Evolutionary conservation across 2,113 vertebrate species (phyloP), one percentile per base, ranked within the genome.

Genomic region (Crotalus viridis): DNA sequence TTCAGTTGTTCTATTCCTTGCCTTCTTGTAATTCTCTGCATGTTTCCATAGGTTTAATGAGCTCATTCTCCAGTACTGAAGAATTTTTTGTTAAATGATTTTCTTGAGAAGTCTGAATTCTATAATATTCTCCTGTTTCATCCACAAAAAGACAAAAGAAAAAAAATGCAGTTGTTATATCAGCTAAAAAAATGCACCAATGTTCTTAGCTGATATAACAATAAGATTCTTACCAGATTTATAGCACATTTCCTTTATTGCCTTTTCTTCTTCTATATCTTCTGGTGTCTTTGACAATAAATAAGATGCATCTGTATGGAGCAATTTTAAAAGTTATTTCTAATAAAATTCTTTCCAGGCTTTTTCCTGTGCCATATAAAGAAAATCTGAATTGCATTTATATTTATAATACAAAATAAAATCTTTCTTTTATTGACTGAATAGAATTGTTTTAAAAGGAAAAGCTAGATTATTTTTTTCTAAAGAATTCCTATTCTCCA

Each of bases 211-310:
- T 91, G n/a, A n/a, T 90, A 28, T 5, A 93, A 85, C 57, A 39
- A 89, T 90, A 86, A 91, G 13, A 87, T 93, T 94, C 94, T 97
- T 97, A 97, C 97, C 97, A 93, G 97, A 96, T 96, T 96, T 97
- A 93, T 96, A 94, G 93, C 97, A 97, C 89, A 97, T 97, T 92
- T 98, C 97, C 91, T 96, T 97, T 96, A 98, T 97, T 94, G 96
- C 95, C 96, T 95, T 97, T 97, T 98, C 96, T 92, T 98, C 97
- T 96, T 98, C 97, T 52, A 97, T 96, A 89, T 98, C 97, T 95
- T 93, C 95, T 88, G 95, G 94, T 74, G 96, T 97, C 95, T 94
- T 97, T 94, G 95, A 96, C 94, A 96, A 94, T 89, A 96, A 96
- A 51, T 85, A 74, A 93, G 96, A 97, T 95, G 96, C 57, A 97